Conservation (phyloP, 2,797 vertebrate species). For the Semotilus atromaculatus region DNA sequence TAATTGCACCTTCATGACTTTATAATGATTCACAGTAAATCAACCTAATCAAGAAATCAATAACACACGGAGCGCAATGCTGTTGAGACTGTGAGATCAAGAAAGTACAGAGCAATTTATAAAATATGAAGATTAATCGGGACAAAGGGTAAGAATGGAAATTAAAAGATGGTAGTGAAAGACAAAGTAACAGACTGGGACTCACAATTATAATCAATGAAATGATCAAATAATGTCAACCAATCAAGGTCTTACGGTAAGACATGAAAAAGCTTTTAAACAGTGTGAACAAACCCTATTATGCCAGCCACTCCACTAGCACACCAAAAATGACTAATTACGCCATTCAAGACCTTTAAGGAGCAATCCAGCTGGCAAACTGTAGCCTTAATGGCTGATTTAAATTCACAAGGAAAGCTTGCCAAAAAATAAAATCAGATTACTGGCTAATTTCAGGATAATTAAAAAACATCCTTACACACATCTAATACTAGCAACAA, state of each 20-base stretch:
- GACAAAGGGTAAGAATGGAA: neutral
- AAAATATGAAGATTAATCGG: slow-evolving; percentile 39
- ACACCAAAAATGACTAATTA: slow-evolving; percentile 32
- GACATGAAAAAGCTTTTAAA: slow-evolving; percentile 24
- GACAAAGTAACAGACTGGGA: neutral
- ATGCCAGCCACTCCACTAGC: neutral
- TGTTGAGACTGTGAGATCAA: slow-evolving; percentile 20
- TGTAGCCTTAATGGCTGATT: slow-evolving; percentile 30
- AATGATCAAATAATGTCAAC: slow-evolving; percentile 17
- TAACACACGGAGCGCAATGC: slow-evolving; percentile 49
- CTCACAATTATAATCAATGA: slow-evolving; percentile 18
- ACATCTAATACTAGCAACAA: neutral
- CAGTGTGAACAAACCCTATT: slow-evolving; percentile 19
- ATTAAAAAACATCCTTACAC: neutral
- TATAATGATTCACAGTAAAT: slow-evolving; percentile 67
- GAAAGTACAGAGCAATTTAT: slow-evolving; percentile 21
- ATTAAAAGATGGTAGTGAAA: neutral
- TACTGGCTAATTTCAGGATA: slow-evolving; percentile 28
- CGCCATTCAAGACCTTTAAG: slow-evolving; percentile 22
- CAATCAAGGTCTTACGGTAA: neutral
- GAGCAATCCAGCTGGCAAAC: slow-evolving; percentile 47
- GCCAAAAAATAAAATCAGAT: neutral
- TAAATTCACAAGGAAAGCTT: slow-evolving; percentile 43
- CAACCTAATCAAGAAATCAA: slow-evolving; percentile 66
- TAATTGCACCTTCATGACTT: slow-evolving; percentile 64